phyloP scores from a whole-genome alignment of 35 echinoderm and acorn worm species.

The Antedon bifida region DNA sequence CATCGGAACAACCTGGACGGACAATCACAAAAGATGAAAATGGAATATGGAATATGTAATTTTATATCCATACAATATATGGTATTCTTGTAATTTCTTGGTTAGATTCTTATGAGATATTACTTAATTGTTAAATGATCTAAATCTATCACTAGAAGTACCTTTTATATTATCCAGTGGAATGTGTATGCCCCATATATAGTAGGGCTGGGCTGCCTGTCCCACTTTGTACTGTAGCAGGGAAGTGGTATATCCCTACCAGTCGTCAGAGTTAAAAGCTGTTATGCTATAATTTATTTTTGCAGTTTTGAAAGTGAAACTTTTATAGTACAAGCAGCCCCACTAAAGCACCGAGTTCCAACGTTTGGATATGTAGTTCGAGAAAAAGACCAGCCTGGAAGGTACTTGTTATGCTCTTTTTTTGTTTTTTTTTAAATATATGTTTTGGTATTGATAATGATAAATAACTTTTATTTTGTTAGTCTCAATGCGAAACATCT shows the following conservation, averaged over 20 bases:
- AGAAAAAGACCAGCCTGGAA: conserved; percentile 46
- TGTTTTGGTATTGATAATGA: not conserved
- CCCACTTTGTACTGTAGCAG: too few relatives aligned
- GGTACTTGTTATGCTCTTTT: too few relatives aligned
- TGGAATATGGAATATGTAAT: conserved; percentile 19
- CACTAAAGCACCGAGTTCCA: conserved; percentile 50
- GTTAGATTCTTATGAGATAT: too few relatives aligned
- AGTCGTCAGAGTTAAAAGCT: too few relatives aligned
- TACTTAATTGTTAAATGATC: too few relatives aligned
- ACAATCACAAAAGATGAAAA: conserved; percentile 11
- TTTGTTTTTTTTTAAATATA: too few relatives aligned
- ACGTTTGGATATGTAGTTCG: conserved; percentile 59
- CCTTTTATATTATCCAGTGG: too few relatives aligned
- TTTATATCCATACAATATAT: not conserved
- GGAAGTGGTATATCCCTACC: too few relatives aligned
- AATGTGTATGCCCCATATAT: too few relatives aligned
- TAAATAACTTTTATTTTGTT: not conserved
- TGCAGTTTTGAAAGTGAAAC: conserved; percentile 38
- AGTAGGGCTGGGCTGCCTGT: too few relatives aligned
- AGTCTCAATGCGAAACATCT: conserved; percentile 32
- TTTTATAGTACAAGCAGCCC: conserved; percentile 25
- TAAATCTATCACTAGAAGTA: too few relatives aligned
- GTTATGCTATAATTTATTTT: conserved; percentile 2
- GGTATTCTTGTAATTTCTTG: too few relatives aligned
- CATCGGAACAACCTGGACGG: conserved; percentile 20